Base-by-base conservation (phyloP, 35 echinoderm and acorn worm species). In the Heliocidaris tuberculata region DNA sequence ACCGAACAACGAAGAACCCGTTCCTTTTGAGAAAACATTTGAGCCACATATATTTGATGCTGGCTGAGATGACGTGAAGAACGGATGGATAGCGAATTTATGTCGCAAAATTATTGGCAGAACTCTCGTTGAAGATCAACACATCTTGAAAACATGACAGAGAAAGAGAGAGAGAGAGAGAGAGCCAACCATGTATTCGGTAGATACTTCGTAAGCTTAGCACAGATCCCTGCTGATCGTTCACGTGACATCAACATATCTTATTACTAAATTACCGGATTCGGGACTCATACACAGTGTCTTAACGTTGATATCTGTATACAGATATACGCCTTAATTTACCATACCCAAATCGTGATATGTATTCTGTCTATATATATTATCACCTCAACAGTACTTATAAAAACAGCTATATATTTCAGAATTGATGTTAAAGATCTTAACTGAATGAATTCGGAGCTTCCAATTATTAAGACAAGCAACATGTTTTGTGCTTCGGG, bases 351-450 rank as follows among this genome's bases (percentile, higher is more conserved):
- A n/a, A 78, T 19, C 65, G 7, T n/a, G 21, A 27, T 27, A 4
- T 78, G 21, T 78, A 78, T 78, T 78, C 52, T 5, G 35, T 42
- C 35, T 42, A 42, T 42, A 42, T 42, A 42, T 42, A 42, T 42
- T 42, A 78, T 78, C 65, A 78, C 65, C 65, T 78, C 8, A 78
- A n/a, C 65, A 78, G 65, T 78, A 78, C 65, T 78, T 78, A 78
- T 4, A 7, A 78, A n/a, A 78, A 78, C 17, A 78, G 65, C 19
- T 78, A 7, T 78, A 78, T 78, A 78, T 78, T 78, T n/a, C 65
- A 56, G 65, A 78, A 29, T 27, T 78, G 21, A 78, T 78, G 27
- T 56, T 56, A 78, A 78, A 78, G 21, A 78, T 78, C 21, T n/a
- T 56, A 15, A 56, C 52, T 56, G 52, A 13, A 56, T 56, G 52